Evolutionary conservation across 2,888 invertebrate species (phyloP).

Genomic region (Caenorhabditis macrosperma): DNA sequence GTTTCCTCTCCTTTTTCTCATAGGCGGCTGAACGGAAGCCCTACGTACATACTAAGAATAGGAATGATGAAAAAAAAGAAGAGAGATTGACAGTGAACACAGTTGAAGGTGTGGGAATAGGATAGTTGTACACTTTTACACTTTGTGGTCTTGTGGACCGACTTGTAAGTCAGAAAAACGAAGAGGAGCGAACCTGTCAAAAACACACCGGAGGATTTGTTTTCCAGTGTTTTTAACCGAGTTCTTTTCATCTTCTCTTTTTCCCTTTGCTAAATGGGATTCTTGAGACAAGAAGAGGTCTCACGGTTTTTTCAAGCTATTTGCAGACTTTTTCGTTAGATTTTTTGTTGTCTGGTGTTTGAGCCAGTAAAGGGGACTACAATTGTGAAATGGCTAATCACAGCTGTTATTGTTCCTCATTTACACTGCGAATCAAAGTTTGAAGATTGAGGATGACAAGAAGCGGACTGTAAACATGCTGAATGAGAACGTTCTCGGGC

Average conservation of each 20-base stretch:
- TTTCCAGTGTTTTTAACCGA: conserved; percentile 25
- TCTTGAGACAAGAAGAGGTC: conserved; percentile 10
- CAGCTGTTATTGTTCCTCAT: neutral
- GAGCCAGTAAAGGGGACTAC: neutral
- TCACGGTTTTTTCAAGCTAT: conserved; percentile 1
- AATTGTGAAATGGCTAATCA: neutral
- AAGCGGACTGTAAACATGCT: neutral
- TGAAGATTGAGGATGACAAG: neutral
- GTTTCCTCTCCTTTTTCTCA: neutral
- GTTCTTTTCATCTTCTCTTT: conserved; percentile 27
- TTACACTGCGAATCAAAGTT: neutral
- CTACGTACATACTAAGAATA: conserved; percentile 3
- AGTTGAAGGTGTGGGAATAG: neutral
- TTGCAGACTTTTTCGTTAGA: conserved; percentile 18
- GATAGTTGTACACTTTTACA: neutral
- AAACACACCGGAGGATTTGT: neutral
- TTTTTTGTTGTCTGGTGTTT: conserved; percentile 15
- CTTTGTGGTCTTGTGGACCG: neutral
- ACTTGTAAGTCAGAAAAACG: neutral
- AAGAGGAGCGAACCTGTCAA: conserved; percentile 32
- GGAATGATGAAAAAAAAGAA: neutral
- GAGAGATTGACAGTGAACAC: neutral
- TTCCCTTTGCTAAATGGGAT: conserved; percentile 14
- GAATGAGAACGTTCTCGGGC: neutral
- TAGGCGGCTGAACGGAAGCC: neutral